These are phyloP conservation scores for Cotesia typhae DNA, from an alignment of 1,140 invertebrate species.

Conservation along the genomic window DNA sequence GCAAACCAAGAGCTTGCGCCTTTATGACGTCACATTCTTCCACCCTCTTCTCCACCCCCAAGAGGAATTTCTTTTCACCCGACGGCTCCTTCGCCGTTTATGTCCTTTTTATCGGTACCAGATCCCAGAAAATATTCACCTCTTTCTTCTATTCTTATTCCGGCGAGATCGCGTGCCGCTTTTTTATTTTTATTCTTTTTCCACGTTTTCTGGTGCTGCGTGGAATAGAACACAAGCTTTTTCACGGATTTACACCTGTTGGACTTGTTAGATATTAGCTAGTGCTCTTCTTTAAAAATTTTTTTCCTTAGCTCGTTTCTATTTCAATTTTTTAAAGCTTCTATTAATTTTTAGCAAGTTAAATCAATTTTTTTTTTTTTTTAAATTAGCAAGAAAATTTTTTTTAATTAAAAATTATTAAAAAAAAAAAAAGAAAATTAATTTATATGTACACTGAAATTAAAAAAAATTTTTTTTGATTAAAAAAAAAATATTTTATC, in stretches of 20 bases:
- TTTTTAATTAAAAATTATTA: no score
- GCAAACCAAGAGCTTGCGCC: slow-evolving; percentile 26
- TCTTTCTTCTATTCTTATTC: slow-evolving; percentile 10
- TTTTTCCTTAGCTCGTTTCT: slow-evolving; percentile 2
- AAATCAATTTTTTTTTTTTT: no score
- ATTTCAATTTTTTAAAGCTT: no score
- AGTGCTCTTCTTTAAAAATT: slow-evolving; percentile 36
- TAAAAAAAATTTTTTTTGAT: no score
- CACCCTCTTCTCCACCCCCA: not conserved
- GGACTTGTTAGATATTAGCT: slow-evolving; percentile 46
- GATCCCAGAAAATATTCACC: not conserved
- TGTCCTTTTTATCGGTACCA: not conserved
- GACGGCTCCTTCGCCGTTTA: not conserved
- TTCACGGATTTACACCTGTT: slow-evolving; percentile 63
- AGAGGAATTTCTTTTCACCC: slow-evolving; percentile 35
- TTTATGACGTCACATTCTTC: not conserved
- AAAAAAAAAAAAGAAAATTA: no score
- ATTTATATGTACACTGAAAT: no score
- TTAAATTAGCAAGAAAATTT: no score
- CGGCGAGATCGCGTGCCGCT: not conserved
- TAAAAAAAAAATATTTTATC: no score
- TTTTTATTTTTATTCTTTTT: slow-evolving; percentile 25
- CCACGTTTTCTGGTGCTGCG: slow-evolving; percentile 29
- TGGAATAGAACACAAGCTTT: slow-evolving; percentile 43
- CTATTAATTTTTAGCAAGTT: no score